Evolutionary conservation across 1,140 invertebrate genomes (phyloP).

Genomic region (Helicoverpa armigera): DNA sequence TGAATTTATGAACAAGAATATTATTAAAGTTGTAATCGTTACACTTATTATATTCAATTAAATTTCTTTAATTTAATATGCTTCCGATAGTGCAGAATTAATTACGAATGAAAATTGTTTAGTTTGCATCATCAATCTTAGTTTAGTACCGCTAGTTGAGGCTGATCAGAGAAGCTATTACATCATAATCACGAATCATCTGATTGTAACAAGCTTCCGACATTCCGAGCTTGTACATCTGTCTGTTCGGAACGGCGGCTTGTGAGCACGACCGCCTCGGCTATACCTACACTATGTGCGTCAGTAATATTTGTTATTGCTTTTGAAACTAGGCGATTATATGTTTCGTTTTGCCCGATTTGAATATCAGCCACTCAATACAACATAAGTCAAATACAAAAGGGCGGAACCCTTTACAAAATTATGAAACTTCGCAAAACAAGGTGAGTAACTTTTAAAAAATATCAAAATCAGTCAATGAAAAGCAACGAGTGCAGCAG

Average conservation of each 20-base stretch:
- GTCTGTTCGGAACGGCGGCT: neutral
- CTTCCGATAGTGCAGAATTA: neutral
- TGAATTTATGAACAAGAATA: neutral
- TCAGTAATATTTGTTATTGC: too few species aligned
- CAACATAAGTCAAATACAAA: too few species aligned
- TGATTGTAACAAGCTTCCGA: slow-evolving; percentile 22
- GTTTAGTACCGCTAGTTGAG: neutral
- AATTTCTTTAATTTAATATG: neutral
- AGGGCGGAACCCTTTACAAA: too few species aligned
- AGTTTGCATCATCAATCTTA: slow-evolving; percentile 2
- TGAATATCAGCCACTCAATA: too few species aligned
- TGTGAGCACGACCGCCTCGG: neutral
- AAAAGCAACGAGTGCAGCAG: too few species aligned
- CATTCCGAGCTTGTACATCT: slow-evolving; percentile 1
- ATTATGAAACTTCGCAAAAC: too few species aligned
- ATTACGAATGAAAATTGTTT: neutral
- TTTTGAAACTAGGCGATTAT: too few species aligned
- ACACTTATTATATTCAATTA: neutral
- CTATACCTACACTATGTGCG: too few species aligned
- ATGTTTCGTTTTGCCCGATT: too few species aligned
- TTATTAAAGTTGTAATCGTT: neutral
- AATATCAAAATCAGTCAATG: too few species aligned
- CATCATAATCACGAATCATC: slow-evolving; percentile 21
- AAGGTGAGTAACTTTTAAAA: too few species aligned
- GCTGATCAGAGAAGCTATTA: slow-evolving; percentile 16